These are phyloP conservation scores for Paramisgurnus dabryanus DNA, from an alignment of 2,113 vertebrate genomes.

Conservation along the genomic window DNA sequence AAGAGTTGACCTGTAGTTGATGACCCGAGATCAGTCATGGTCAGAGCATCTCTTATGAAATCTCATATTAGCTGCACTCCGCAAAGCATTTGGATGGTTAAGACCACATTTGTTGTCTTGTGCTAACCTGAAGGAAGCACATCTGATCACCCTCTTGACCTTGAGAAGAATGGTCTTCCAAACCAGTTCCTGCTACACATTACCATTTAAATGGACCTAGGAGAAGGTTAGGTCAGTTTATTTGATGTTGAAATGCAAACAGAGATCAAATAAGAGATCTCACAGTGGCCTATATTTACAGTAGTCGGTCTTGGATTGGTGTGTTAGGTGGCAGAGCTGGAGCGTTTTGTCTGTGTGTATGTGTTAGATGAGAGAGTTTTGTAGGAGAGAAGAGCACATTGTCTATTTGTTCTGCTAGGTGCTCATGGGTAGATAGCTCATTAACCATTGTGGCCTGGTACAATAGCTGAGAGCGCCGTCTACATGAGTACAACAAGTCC, in stretches of 20 bases:
- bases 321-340: constrained; percentile 21
- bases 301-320: constrained; percentile 58
- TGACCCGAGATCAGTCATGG: not conserved
- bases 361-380: constrained; percentile 39
- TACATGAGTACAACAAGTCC: constrained; percentile 64
- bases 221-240: constrained; percentile 71
- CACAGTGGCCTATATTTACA: constrained; percentile 77
- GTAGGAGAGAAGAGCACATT: constrained; percentile 68
- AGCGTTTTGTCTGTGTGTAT: constrained; percentile 42
- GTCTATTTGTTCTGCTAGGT: constrained; percentile 78
- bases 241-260: constrained; percentile 86
- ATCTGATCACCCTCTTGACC: constrained; percentile 72
- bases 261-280: constrained; percentile 79
- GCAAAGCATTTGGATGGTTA: constrained; percentile 23
- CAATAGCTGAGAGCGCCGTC: constrained; percentile 80
- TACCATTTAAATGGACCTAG: constrained; percentile 78
- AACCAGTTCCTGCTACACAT: constrained; percentile 62
- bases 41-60: not conserved
- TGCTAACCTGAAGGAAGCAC: constrained; percentile 49
- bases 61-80: not conserved
- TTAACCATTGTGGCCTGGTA: constrained; percentile 90
- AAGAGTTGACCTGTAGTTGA: not conserved
- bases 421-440: constrained; percentile 84
- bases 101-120: constrained; percentile 42
- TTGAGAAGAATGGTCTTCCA: constrained; percentile 64